Base-by-base conservation (phyloP, 2,113 vertebrate genomes). In the Grammomys dolichurus region DNA sequence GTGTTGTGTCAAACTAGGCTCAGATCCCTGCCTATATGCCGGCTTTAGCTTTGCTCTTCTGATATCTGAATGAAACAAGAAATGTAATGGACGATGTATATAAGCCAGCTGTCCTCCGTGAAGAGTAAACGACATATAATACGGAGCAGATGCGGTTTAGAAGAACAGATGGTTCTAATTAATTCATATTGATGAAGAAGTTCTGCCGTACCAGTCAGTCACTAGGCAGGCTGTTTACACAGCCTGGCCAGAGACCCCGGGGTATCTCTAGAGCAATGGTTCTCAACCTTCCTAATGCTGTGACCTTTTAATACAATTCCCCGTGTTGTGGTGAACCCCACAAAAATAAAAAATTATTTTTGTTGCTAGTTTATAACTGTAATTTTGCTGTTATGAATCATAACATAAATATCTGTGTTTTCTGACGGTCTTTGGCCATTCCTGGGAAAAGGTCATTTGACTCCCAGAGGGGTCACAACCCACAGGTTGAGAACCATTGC, bases 91-190 rank as follows among this genome's bases (percentile, higher is more conserved):
- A n/a, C 1, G 54, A 56, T 60, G 56, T 36, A 48, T 33, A 56
- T 28, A 81, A 67, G 33, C 43, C 85, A 90, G 90, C 56, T 72
- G n/a, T 77, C 72, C 28, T 89, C 87, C 33, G 22, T 7, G 70
- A 73, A 77, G 19, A 95, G 51, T 70, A 43, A 70, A 85, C 70
- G 87, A 91, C n/a, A 56, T 58, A 48, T n/a, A 63, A 76, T n/a
- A 58, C 0, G 67, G 67, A 89, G 54, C 81, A 94, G 91, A 87
- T 88, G 54, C 36, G n/a, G 46, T 86, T 33, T 46, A 72, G 77
- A 60, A 93, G 86, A 88, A 46, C 9, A 65, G 69, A 80, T 58
- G 65, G 91, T 6, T 87, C 70, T n/a, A 65, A 9, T 51, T 94
- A 73, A 94, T 33, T 56, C 80, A 11, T 43, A 82, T 58, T 56